Base-by-base conservation (phyloP, 2,113 vertebrate species). In the Theropithecus gelada region DNA sequence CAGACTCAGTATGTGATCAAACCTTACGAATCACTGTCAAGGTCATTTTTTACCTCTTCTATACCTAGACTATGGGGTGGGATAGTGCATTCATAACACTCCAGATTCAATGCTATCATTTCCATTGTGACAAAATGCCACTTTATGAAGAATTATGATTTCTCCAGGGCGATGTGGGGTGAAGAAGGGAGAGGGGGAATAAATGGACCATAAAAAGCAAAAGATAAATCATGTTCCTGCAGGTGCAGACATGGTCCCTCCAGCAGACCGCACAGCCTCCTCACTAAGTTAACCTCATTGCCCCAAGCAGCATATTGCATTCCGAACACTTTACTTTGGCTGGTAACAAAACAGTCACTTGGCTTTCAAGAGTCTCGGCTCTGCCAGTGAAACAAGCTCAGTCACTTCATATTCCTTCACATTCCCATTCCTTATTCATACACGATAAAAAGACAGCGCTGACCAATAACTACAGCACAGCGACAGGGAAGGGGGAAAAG, bases 141-240 rank as follows among this genome's bases (percentile, higher is more conserved):
- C 45, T 38, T 40, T 66, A 82, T 23, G 81, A 93, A 79, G 3
- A 94, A 92, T 83, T 70, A 94, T 86, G 96, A 94, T 68, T 92
- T 89, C 75, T 87, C 27, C 30, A 40, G 94, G 88, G 94, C 48
- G 91, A 16, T 25, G n/a, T 6, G 73, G 27, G 38, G 90, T 55
- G 79, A 92, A 88, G 94, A 73, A 92, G 92, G 94, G 32, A 81
- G 96, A 50, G 83, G 32, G 93, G 70, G 85, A 97, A 95, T 86
- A 97, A 96, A 97, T 0, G 90, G 76, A 96, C 93, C 90, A 95
- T 93, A 91, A 97, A 98, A 97, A 88, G 82, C 30, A 27, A 83
- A 96, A 87, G 92, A 17, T 11, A 97, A 97, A 97, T 86, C 35
- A 57, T 90, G 76, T 95, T 55, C 93, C 45, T 94, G 45, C 2